Percentiles rank a stretch among this genome's conserved stretches.
These are phyloP conservation scores for Paguma larvata DNA, from an alignment of 2,797 vertebrate species.

Conservation along the genomic window DNA sequence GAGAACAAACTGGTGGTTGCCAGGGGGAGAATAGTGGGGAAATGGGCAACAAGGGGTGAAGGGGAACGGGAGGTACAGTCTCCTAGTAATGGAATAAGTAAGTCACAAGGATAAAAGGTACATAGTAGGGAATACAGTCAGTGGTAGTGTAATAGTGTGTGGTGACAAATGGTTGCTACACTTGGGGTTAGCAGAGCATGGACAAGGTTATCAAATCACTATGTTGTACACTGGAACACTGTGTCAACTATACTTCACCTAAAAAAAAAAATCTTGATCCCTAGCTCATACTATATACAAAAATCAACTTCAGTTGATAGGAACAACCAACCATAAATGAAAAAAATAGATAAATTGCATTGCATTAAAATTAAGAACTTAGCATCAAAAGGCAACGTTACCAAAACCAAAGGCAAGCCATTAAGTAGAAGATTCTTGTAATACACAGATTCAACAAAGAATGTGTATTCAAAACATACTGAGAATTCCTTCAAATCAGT, in stretches of 20 bases:
- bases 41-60: not conserved
- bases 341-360: not conserved
- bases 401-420: not conserved
- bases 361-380: not conserved
- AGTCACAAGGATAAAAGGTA: not conserved
- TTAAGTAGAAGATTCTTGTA: not conserved
- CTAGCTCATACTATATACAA: not conserved
- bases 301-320: not conserved
- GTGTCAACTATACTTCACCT: not conserved
- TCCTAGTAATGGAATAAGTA: not conserved
- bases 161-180: not conserved
- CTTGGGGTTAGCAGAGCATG: not conserved
- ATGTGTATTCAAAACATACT: not conserved
- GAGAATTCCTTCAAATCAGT: conserved; percentile 26
- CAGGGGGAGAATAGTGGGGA: not conserved
- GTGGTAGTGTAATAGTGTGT: not conserved
- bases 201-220: not conserved
- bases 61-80: not conserved
- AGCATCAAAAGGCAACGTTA: not conserved
- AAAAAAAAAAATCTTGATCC: not conserved
- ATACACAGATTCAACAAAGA: not conserved
- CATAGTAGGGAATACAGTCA: not conserved
- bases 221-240: not conserved
- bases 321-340: not conserved
- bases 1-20: not conserved